Evolutionary conservation across 2,113 vertebrate genomes (phyloP).

Genomic region (Otolemur garnettii): DNA sequence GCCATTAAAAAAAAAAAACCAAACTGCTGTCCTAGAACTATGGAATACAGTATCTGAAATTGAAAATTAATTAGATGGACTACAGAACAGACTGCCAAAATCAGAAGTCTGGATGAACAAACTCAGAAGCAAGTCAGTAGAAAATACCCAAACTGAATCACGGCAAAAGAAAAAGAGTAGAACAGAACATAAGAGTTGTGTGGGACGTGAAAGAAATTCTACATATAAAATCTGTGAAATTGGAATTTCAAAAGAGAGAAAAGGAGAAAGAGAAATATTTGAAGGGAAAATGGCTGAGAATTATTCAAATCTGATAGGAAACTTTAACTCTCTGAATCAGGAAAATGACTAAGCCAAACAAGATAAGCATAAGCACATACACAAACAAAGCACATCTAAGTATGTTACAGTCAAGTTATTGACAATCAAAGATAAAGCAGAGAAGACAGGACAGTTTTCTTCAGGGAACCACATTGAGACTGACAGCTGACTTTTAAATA

Average conservation of each 20-base stretch:
- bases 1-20: not conserved
- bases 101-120: not conserved
- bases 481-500: not conserved
- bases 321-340: not conserved
- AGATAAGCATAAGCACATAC: not conserved
- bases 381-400: not conserved
- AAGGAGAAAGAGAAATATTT: not conserved
- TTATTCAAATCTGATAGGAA: not conserved
- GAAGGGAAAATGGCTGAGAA: not conserved
- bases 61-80: not conserved
- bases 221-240: not conserved
- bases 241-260: not conserved
- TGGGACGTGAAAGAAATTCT: not conserved
- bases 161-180: not conserved
- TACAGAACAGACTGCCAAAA: not conserved
- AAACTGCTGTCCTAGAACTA: not conserved
- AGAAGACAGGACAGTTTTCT: not conserved
- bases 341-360: not conserved
- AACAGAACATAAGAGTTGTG: not conserved
- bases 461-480: not conserved
- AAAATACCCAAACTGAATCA: not conserved
- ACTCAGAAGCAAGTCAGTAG: not conserved
- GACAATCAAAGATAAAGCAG: not conserved
- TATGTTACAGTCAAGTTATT: not conserved
- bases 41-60: not conserved